phyloP scores from a whole-genome alignment of 92 coral and sea anemone species.

The Heliopora coerulea region DNA sequence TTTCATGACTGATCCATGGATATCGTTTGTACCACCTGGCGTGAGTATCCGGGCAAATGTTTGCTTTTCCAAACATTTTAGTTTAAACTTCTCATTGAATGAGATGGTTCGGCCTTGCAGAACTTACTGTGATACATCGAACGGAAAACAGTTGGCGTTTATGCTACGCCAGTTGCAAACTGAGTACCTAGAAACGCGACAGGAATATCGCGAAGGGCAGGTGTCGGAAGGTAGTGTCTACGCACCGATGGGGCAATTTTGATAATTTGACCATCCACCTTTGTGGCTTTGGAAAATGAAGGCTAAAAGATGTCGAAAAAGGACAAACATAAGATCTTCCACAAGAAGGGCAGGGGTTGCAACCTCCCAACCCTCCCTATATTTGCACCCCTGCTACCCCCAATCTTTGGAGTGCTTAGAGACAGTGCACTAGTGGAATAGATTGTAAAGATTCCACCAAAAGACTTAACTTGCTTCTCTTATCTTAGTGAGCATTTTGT shows the following conservation, averaged over 20 bases:
- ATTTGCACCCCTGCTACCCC: not conserved
- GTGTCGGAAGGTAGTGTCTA: too few relatives aligned
- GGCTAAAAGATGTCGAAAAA: too few relatives aligned
- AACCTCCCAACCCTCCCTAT: not conserved
- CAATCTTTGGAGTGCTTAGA: not conserved
- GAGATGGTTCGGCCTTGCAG: conserved; percentile 8
- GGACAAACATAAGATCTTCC: not conserved
- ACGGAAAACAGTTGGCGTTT: too few relatives aligned
- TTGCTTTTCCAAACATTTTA: conserved; percentile 10
- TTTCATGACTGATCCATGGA: conserved; percentile 19
- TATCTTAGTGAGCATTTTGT: conserved; percentile 12
- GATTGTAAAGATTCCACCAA: conserved; percentile 24
- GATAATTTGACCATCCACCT: too few relatives aligned
- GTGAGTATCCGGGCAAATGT: conserved; percentile 3
- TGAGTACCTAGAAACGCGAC: too few relatives aligned
- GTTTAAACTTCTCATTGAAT: not conserved
- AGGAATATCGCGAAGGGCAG: not conserved
- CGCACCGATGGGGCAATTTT: too few relatives aligned
- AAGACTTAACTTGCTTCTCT: conserved; percentile 15
- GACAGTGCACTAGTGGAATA: conserved; percentile 1
- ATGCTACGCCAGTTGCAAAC: too few relatives aligned
- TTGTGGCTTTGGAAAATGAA: too few relatives aligned
- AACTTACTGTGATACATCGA: not conserved
- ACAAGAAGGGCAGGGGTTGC: too few relatives aligned
- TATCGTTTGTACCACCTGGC: conserved; percentile 3